Conservation (phyloP, 2,888 invertebrate genomes). For the Drosophila paracracens region DNA sequence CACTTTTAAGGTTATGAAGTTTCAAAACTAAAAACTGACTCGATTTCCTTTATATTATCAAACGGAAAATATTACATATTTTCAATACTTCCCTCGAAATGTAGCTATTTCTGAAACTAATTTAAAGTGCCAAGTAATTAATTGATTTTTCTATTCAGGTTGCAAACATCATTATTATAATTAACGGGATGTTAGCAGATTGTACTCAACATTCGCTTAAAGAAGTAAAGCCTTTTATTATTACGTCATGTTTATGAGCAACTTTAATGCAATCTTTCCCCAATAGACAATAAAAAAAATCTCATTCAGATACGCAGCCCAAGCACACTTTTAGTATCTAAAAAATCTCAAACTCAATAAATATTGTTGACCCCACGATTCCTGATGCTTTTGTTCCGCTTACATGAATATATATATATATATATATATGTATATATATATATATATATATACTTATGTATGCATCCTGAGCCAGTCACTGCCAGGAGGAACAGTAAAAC, state of each 20-base stretch:
- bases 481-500: constrained; percentile 44
- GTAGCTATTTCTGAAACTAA: not conserved
- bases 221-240: not conserved
- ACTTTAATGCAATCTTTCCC: not conserved
- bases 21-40: not conserved
- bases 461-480: constrained; percentile 17
- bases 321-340: constrained; percentile 31
- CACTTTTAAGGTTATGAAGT: not conserved
- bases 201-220: no score
- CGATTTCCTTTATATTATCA: not conserved
- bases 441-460: constrained; percentile 20
- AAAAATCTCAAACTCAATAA: constrained; percentile 34
- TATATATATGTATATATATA: constrained; percentile 9
- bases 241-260: not conserved
- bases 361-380: constrained; percentile 34
- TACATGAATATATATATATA: constrained; percentile 9
- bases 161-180: not conserved
- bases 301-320: constrained; percentile 6
- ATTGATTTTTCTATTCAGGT: not conserved
- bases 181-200: not conserved
- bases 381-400: not conserved
- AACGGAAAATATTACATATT: not conserved
- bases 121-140: not conserved
- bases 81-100: not conserved
- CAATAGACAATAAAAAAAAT: constrained; percentile 6